A percentile compares a stretch with the other conserved stretches of the same genome.
phyloP scores from a whole-genome alignment of 2,113 vertebrate species.

The Rhagologus leucostigma region DNA sequence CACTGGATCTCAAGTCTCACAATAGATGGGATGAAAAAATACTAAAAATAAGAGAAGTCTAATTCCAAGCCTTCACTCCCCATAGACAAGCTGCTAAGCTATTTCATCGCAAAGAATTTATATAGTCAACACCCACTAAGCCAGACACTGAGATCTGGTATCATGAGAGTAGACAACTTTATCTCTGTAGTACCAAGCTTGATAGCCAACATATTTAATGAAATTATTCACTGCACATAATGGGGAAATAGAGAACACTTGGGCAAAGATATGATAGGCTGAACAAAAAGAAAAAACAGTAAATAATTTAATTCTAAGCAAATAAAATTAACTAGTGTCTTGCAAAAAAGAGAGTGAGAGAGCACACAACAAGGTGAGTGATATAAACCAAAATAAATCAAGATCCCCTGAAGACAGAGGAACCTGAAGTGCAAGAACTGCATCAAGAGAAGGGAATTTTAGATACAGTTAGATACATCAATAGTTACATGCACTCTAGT shows the following conservation, averaged over 20 bases:
- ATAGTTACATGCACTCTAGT: not conserved
- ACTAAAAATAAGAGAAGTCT: not conserved
- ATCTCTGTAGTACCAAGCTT: not conserved
- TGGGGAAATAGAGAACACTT: not conserved
- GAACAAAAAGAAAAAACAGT: not conserved
- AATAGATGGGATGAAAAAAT: not conserved
- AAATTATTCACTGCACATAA: not conserved
- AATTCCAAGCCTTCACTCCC: not conserved
- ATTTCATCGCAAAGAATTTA: not conserved
- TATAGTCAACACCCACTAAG: not conserved
- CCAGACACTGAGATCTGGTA: not conserved
- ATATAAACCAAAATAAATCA: not conserved
- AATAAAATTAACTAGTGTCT: not conserved
- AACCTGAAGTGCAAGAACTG: not conserved
- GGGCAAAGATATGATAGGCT: not conserved
- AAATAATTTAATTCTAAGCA: not conserved
- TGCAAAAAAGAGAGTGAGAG: not conserved
- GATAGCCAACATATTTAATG: not conserved
- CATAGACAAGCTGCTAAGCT: not conserved
- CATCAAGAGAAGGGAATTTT: not conserved
- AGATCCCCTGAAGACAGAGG: not conserved
- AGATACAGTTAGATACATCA: not conserved
- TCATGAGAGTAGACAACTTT: not conserved
- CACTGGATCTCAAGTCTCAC: not conserved
- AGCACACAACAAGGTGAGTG: not conserved